Base-by-base conservation (phyloP, 2,888 invertebrate species). In the Portevinia maculata region DNA sequence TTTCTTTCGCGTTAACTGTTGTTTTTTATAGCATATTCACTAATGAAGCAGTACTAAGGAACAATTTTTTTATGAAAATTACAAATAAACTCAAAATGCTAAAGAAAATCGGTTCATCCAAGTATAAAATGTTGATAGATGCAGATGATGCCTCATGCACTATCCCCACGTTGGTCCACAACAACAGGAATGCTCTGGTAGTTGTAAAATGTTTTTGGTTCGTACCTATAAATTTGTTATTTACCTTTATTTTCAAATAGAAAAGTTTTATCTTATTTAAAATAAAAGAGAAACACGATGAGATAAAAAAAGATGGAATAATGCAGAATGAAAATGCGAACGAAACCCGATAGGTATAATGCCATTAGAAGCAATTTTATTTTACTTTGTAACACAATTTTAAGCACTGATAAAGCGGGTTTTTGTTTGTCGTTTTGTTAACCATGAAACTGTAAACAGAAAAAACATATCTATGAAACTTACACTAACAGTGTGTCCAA, bases 321-420 rank as follows among this genome's bases (percentile, higher is more conserved):
- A 75, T 70, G 69, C 62, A 39, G 19, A 60, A 70, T 41, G 39
- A 65, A 71, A 69, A 48, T 57, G 30, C 34, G 28, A 81, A 59
- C 70, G 44, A 59, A 41, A 65, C 30, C 59, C 46, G 53, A 70
- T 32, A 30, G 5, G 11, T 48, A n/a, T 48, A 67, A 19, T n/a
- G 59, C 59, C 50, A 81, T 52, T 59, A 57, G 28, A 71, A 71
- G 46, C 24, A 32, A 13, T 52, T 44, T 21, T 1, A 34, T 52
- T 21, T 17, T 7, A 39, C 7, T 15, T 39, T 13, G n/a, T 39
- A 50, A 19, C 52, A 64, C 64, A 59, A 71, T 70, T 53, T 50
- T 32, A 81, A 81, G 65, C 70, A 28, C 46, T 74, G 9, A 30
- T 37, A 13, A 78, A 78, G 70, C 78, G 30, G 37, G 69, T 62